Evolutionary conservation across 2,113 vertebrate species (phyloP), one percentile per base, ranked within the genome.

Genomic region (Cochlearius cochlearius): DNA sequence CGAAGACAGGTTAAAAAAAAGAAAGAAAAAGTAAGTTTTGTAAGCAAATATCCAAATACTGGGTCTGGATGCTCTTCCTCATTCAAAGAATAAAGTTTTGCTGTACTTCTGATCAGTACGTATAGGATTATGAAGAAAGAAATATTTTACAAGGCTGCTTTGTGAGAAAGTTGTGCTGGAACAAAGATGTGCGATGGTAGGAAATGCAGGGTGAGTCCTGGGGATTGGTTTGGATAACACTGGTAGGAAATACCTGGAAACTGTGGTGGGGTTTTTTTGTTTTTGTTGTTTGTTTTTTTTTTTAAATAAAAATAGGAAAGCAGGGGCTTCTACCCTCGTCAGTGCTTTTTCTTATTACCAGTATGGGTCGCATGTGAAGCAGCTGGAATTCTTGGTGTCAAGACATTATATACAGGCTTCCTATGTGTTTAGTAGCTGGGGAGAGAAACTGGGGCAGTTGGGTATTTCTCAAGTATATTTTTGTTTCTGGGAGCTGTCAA

Each of bases 401-500:
- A 12, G 66, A 36, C 26, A 34, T 90, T 81, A 69, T 47, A 20
- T 89, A 85, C 91, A 88, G 38, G 78, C 71, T 92, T 88, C 71
- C 82, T 27, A 29, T 30, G 25, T 53, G 45, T 86, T 93, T 50
- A 86, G 49, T 89, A 89, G 53, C 53, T 72, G 62, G 58, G 43
- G 76, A 91, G 62, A 50, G 77, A 94, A 97, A 84, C 94, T 95
- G 96, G 89, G 87, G 55, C 94, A 92, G 47, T 76, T 87, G 88
- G 76, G 53, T 95, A 91, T 96, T 97, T 97, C 90, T 90, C 93
- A 90, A 96, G 87, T 81, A 38, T 85, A 66, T 94, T 92, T 96
- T 95, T 92, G 86, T 91, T 92, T 95, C 95, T 95, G 91, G 91
- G 89, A 92, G 84, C 86, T 73, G 89, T 94, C 76, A 82, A 85